Evolutionary conservation across 2,888 invertebrate genomes (phyloP), one percentile per base, ranked within the genome.

Genomic region (Oscheius sp.): DNA sequence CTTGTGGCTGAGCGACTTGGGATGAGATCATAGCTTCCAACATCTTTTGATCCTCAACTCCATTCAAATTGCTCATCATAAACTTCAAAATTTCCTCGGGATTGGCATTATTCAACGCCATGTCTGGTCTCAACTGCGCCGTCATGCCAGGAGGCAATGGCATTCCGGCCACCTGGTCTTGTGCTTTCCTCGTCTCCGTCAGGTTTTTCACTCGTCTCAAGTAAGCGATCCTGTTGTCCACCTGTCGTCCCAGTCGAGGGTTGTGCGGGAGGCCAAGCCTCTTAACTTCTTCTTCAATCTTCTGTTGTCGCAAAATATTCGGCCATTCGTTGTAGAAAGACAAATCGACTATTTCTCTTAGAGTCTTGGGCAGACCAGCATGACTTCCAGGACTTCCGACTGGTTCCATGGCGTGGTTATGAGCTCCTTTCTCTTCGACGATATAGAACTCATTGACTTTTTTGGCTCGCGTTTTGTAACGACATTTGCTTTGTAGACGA

Each of bases 151-250:
- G n/a, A n/a, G n/a, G n/a, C n/a, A n/a, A n/a, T n/a, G n/a, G n/a
- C n/a, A n/a, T n/a, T n/a, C n/a, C n/a, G n/a, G n/a, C n/a, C n/a
- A n/a, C 67, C 50, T 69, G 64, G 12, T 69, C 71, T 37, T 69
- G 68, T 1, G 61, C 27, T 52, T 69, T 65, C 48, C 71, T 75
- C 42, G 70, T 66, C 45, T 79, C 79, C 6, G 70, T 27, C 17
- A 79, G 64, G 39, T 80, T 80, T 65, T 79, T 80, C 27, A 78
- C 79, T 15, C 80, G 55, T 48, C 79, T 65, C 8, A 80, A 70
- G 53, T 80, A 80, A 17, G 80, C 77, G 3, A 80, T 63, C 27
- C 80, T 73, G 57, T 80, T 80, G 69, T 80, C 80, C 27, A 80
- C 73, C 48, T 80, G 80, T 55, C 79, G 65, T 10, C 71, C 70